These are phyloP conservation scores for Drosophila subsilvestris DNA, from an alignment of 2,888 invertebrate genomes.

Conservation along the genomic window DNA sequence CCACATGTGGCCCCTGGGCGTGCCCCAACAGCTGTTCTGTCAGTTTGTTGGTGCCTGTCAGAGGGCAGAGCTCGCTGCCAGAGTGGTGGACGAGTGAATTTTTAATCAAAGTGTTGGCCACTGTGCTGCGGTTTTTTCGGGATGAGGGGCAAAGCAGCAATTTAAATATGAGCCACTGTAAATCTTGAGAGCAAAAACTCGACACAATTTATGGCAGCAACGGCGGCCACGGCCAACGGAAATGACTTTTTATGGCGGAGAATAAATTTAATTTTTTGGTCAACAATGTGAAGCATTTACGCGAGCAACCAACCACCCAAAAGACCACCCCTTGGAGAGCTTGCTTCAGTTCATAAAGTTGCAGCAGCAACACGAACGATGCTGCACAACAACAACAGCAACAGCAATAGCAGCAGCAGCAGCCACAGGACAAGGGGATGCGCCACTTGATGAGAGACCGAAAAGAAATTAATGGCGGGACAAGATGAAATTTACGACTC, in stretches of 20 bases:
- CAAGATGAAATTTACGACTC: slow-evolving; percentile 82
- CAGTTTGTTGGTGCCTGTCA: slow-evolving; percentile 36
- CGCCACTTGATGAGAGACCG: slow-evolving; percentile 66
- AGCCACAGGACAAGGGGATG: slow-evolving; percentile 23
- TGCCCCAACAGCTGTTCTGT: slow-evolving; percentile 18
- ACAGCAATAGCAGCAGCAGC: slow-evolving; percentile 10
- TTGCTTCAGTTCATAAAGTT: slow-evolving; percentile 64
- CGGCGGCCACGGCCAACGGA: slow-evolving; percentile 60
- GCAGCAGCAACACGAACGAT: slow-evolving; percentile 37
- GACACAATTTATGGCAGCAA: slow-evolving; percentile 75
- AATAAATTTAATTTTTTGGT: slow-evolving; percentile 80
- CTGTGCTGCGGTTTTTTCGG: slow-evolving; percentile 41
- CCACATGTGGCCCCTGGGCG: slow-evolving; percentile 47
- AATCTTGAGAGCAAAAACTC: slow-evolving; percentile 73
- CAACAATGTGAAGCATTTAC: slow-evolving; percentile 67
- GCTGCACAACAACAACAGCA: slow-evolving; percentile 19
- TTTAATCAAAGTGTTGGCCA: slow-evolving; percentile 69
- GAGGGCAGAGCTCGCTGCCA: not conserved
- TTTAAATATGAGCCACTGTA: slow-evolving; percentile 77
- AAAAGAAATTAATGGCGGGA: slow-evolving; percentile 63
- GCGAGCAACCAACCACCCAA: slow-evolving; percentile 11
- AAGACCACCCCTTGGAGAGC: slow-evolving; percentile 14
- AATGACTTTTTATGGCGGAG: slow-evolving; percentile 79
- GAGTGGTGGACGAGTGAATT: slow-evolving; percentile 32
- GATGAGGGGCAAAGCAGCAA: slow-evolving; percentile 60